phyloP scores from a whole-genome alignment of 2,113 vertebrate species.

The Artemisiospiza belli region DNA sequence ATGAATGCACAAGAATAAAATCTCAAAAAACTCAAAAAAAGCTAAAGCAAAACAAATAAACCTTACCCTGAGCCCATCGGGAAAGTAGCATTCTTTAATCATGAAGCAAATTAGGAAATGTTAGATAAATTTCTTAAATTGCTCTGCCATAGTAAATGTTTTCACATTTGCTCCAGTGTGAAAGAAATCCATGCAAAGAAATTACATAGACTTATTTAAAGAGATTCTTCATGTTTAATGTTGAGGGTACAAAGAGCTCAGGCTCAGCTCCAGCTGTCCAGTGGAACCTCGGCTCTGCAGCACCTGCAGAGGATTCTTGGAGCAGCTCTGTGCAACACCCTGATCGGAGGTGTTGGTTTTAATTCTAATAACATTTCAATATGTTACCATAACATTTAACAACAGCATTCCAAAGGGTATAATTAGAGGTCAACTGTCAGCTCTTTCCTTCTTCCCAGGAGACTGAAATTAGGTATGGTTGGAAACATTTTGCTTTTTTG shows the following conservation, averaged over 20 bases:
- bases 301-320: neutral
- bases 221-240: neutral
- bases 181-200: neutral
- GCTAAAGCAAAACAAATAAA: neutral
- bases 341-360: neutral
- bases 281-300: fast-evolving
- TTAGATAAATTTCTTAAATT: neutral
- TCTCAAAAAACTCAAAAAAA: neutral
- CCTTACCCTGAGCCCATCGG: neutral
- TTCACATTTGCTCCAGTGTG: neutral
- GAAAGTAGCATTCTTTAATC: neutral
- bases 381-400: neutral
- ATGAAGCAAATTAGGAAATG: neutral
- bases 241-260: fast-evolving
- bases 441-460: neutral
- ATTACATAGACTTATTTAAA: neutral
- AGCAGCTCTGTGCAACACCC: neutral
- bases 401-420: neutral
- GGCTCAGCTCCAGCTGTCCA: neutral
- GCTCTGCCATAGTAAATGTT: neutral
- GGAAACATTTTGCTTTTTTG: neutral
- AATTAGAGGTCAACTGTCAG: neutral
- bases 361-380: neutral
- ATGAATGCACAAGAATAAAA: neutral
- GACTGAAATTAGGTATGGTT: neutral